A percentile compares a stretch with the other conserved stretches of the same genome.
phyloP scores from a whole-genome alignment of 2,888 invertebrate genomes.

The Nipponacmea schrenckii region DNA sequence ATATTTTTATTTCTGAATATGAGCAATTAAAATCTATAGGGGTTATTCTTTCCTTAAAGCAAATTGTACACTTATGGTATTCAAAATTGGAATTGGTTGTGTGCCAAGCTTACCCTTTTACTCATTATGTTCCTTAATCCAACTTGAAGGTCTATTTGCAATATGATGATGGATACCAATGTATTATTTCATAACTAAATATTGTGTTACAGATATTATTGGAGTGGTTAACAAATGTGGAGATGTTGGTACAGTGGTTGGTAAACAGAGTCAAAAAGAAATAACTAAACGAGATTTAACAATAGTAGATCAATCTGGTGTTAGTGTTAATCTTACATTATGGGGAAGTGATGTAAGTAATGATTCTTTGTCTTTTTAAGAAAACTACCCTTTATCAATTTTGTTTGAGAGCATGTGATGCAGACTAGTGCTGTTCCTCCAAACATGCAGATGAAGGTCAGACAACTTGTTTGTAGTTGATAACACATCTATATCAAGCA shows the following conservation, averaged over 20 bases:
- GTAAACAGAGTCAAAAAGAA: conserved; percentile 82
- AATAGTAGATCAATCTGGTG: conserved; percentile 85
- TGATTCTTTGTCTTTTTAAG: neutral
- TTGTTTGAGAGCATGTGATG: too few relatives aligned
- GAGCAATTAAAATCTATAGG: neutral
- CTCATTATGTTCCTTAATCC: too few relatives aligned
- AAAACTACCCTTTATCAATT: too few relatives aligned
- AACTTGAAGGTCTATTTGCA: too few relatives aligned
- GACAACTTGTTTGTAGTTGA: too few relatives aligned
- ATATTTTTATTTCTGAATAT: too few relatives aligned
- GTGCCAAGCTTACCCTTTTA: too few relatives aligned
- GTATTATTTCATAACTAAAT: too few relatives aligned
- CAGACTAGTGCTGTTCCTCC: too few relatives aligned
- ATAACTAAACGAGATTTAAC: conserved; percentile 88
- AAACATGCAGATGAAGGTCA: too few relatives aligned
- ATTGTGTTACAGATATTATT: conserved; percentile 78
- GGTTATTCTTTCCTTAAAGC: neutral
- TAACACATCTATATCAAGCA: too few relatives aligned
- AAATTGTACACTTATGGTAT: neutral
- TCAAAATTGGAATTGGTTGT: neutral
- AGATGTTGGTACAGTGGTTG: conserved; percentile 80
- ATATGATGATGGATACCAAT: too few relatives aligned
- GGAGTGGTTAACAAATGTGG: conserved; percentile 83
- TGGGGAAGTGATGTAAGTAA: conserved; percentile 80
- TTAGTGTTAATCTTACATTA: conserved; percentile 82